phyloP scores from a whole-genome alignment of 92 coral and sea anemone genomes.

The Phenganax stokvisi region DNA sequence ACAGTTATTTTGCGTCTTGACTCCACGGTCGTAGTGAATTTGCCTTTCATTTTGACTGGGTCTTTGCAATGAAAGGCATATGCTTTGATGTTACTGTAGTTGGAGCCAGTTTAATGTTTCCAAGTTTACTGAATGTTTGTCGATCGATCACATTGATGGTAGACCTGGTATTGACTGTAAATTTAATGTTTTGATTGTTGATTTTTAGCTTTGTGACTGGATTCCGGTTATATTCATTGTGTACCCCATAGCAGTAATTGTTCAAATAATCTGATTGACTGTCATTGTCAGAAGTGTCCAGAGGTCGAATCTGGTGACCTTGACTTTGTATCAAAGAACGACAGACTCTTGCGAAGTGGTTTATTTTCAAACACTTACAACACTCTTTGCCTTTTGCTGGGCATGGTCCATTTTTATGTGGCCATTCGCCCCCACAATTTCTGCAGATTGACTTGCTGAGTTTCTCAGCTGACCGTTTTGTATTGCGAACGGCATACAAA shows the following conservation, averaged over 20 bases:
- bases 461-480: neutral
- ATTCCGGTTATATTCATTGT: neutral
- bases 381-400: neutral
- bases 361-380: neutral
- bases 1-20: neutral
- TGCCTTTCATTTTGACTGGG: conserved; percentile 15
- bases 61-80: conserved; percentile 5
- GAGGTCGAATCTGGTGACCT: too few species aligned
- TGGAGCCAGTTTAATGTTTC: neutral
- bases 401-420: neutral
- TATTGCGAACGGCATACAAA: neutral
- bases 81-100: conserved; percentile 9
- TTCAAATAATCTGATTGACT: neutral
- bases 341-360: neutral
- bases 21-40: neutral
- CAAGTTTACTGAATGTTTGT: neutral
- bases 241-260: neutral
- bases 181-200: neutral
- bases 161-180: neutral
- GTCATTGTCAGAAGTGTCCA: neutral
- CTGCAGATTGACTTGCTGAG: neutral
- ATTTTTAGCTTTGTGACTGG: neutral
- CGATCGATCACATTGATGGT: neutral
- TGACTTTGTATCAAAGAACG: too few species aligned
- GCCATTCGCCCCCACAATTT: conserved; percentile 6